These are phyloP conservation scores for Heptranchias perlo DNA, from an alignment of 2,113 vertebrate genomes.

Conservation along the genomic window DNA sequence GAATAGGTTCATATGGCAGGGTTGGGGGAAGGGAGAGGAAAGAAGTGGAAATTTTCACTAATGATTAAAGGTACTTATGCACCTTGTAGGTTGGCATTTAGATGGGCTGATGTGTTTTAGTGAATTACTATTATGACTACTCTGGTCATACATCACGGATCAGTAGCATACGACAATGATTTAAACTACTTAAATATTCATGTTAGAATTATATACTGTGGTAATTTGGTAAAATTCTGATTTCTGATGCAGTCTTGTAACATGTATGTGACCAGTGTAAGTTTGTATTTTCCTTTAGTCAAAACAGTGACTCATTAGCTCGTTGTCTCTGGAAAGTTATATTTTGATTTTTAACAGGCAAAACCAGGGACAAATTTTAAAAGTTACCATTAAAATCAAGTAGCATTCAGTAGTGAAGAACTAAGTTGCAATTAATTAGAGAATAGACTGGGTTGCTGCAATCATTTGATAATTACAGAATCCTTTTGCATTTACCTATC, in stretches of 20 bases:
- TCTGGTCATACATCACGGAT: not conserved
- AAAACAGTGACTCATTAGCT: not conserved
- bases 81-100: not conserved
- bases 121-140: not conserved
- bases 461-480: not conserved
- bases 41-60: not conserved
- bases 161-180: not conserved
- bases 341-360: not conserved
- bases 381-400: not conserved
- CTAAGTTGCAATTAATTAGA: not conserved
- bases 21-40: too few relatives aligned
- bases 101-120: not conserved
- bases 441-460: not conserved
- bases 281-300: not conserved
- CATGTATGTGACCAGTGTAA: not conserved
- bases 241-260: not conserved
- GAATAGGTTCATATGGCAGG: not conserved
- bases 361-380: not conserved
- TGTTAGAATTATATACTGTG: not conserved
- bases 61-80: too few relatives aligned
- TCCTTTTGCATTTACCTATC: not conserved
- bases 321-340: not conserved
- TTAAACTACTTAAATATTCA: not conserved
- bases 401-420: not conserved
- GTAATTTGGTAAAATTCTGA: not conserved